Percentiles rank a stretch among this genome's conserved stretches.
Conservation (phyloP, 1,140 invertebrate genomes). For the Diabrotica undecimpunctata region DNA sequence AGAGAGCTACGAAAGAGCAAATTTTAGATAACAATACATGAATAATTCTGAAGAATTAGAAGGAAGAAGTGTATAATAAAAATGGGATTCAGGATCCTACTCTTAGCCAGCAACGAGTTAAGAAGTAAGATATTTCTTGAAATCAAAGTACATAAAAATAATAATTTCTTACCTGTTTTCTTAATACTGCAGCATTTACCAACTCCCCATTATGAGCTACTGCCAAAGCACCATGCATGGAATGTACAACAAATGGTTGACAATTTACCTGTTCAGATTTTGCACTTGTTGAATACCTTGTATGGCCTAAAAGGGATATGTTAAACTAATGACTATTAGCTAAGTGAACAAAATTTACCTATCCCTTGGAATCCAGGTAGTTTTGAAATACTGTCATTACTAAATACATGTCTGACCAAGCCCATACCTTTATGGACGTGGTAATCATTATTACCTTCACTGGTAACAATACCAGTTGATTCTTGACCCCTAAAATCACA, state of each 20-base stretch:
- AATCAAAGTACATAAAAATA: no score
- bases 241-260: conserved; percentile 96
- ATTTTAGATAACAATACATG: no score
- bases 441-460: conserved; percentile 76
- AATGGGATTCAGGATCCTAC: no score
- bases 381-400: conserved; percentile 79
- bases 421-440: conserved; percentile 90
- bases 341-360: conserved; percentile 41
- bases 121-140: no score
- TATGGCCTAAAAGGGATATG: conserved; percentile 10
- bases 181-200: conserved; percentile 82
- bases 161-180: conserved; percentile 61
- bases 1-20: no score
- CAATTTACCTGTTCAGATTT: conserved; percentile 89
- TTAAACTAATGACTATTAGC: background rate
- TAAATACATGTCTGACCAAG: conserved; percentile 91
- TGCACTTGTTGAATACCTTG: conserved; percentile 85
- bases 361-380: conserved; percentile 89
- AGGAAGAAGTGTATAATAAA: no score
- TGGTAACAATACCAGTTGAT: conserved; percentile 93
- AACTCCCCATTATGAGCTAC: conserved; percentile 97
- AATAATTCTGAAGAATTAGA: no score
- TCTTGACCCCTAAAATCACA: conserved; percentile 77
- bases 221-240: conserved; percentile 86
- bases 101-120: no score